These are phyloP conservation scores for Drosophila tripunctata DNA, from an alignment of 2,888 invertebrate genomes.

Conservation along the genomic window DNA sequence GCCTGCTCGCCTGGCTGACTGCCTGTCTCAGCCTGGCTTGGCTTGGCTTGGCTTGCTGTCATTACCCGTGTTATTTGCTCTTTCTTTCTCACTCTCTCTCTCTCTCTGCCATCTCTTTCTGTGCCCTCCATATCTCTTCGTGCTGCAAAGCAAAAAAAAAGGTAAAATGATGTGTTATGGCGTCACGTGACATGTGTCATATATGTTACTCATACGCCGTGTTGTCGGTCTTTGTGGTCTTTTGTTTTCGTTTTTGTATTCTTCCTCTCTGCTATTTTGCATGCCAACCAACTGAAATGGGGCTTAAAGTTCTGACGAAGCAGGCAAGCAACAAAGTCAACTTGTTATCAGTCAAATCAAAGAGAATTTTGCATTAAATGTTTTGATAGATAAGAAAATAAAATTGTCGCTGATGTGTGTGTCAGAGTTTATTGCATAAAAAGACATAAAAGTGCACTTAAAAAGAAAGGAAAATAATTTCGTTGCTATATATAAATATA, in stretches of 20 bases:
- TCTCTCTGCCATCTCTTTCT: neutral
- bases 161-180: slow-evolving; percentile 64
- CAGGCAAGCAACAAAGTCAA: slow-evolving; percentile 1
- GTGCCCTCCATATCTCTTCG: neutral
- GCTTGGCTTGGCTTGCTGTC: slow-evolving; percentile 50
- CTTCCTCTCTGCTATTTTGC: slow-evolving; percentile 7
- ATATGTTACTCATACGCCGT: slow-evolving; percentile 57
- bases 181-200: slow-evolving; percentile 68
- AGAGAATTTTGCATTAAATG: slow-evolving; percentile 42
- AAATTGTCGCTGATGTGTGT: slow-evolving; percentile 13
- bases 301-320: slow-evolving; percentile 13
- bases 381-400: slow-evolving; percentile 29
- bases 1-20: slow-evolving; percentile 36
- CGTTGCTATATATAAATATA: no score
- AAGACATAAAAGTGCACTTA: slow-evolving; percentile 23
- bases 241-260: slow-evolving; percentile 10
- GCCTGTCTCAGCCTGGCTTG: slow-evolving; percentile 8
- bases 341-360: slow-evolving; percentile 41
- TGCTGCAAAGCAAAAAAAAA: slow-evolving; percentile 29
- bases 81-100: neutral
- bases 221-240: slow-evolving; percentile 28
- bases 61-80: slow-evolving; percentile 52
- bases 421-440: neutral
- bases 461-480: no score
- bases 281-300: slow-evolving; percentile 4